Base-by-base conservation (phyloP, 2,797 vertebrate species). In the Phalloptychus januarius region DNA sequence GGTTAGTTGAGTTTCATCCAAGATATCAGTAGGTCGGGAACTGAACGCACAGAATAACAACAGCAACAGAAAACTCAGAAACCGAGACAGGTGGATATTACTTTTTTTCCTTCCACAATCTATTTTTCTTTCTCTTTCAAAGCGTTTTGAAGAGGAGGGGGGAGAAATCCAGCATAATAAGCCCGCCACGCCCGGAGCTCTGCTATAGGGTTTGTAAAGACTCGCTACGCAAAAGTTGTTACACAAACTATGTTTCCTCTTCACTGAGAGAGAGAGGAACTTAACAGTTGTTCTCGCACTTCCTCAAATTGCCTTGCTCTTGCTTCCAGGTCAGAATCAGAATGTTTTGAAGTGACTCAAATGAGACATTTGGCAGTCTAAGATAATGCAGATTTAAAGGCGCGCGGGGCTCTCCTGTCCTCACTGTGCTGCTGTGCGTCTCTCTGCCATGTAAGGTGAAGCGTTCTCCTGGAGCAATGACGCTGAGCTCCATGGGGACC, bases 401-500 rank as follows among this genome's bases (percentile, higher is more conserved):
- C 6, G 31, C 31, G 20, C 7, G 18, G 20, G 10, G 16, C 61
- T 33, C 61, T 40, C 63, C 36, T 18, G 1, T 42, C 12, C 42
- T 48, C 33, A 46, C 42, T n/a, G 72, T 7, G n/a, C n/a, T 67
- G 44, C 40, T 83, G 70, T 72, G 3, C 76, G 45, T 80, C 77
- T 92, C 25, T 87, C 69, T 80, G 70, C 31, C 72, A 52, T 16
- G 79, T 72, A 83, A 82, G 83, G 87, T 77, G 82, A 80, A 28
- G 76, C 71, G 73, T 46, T 76, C 38, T 65, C 75, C 80, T 20
- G 72, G 89, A 90, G 90, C 1, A 40, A 96, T 96, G 95, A 94
- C 89, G 83, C 91, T 97, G 94, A 97, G 97, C 96, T 97, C 96
- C 92, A 96, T 97, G 88, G 97, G 97, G 96, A 96, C 96, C 94